Base-by-base conservation (phyloP, 2,797 vertebrate species). In the Chloroceryle inda region DNA sequence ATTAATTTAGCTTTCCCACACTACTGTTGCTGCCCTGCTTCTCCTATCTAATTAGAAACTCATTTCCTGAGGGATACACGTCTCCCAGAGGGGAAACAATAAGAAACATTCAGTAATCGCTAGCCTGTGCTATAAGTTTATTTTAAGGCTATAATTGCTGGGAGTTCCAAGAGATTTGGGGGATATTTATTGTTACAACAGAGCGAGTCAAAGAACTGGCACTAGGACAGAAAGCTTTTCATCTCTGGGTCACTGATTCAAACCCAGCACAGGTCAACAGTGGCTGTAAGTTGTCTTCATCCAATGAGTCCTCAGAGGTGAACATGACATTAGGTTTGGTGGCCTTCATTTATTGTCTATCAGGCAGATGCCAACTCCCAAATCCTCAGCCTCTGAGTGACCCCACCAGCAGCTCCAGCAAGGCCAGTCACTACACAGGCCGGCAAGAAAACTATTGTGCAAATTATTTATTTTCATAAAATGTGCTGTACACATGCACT, bases 11-110 rank as follows among this genome's bases (percentile, higher is more conserved):
- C 44, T 94, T 97, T 97, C 96, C 96, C 96, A 96, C 96, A 96
- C 91, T 94, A 50, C 42, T 85, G 82, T 91, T 81, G n/a, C 59
- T 94, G 92, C 73, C 44, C 44, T 74, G 77, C 86, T 94, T 92
- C 93, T 96, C 62, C 66, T 69, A 71, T 80, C 74, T 90, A 94
- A 95, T 96, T 96, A 95, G 88, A 95, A 94, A 79, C 58, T 95
- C 95, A 94, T 97, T 97, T 96, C 96, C 96, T 96, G 95, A 96
- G 92, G 96, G 92, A 96, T 88, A 90, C 52, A 73, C 13, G 13
- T 81, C 78, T 96, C 96, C 73, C 92, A 13, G 87, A 95, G 85
- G 89, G 89, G 82, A 95, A 96, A 95, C 91, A 96, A 91, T 94
- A 95, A 93, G 92, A 95, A 95, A 93, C 92, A 88, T 88, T 86